A percentile compares a stretch with the other conserved stretches of the same genome.
phyloP scores from a whole-genome alignment of 1,140 invertebrate genomes.

The Drosophila gunungcola region DNA sequence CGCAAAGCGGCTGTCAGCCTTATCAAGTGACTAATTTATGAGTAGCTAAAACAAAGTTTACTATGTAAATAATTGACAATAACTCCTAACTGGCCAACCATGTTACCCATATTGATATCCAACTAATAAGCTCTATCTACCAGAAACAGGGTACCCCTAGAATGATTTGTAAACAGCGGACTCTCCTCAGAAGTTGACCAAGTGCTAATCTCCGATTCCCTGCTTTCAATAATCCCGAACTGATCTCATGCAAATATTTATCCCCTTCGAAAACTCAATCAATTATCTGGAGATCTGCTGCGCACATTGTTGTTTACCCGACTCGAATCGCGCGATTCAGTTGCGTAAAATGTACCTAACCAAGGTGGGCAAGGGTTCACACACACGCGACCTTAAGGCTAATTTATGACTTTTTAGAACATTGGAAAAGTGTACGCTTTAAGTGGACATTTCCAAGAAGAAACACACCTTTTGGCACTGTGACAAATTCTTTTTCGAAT shows the following conservation, averaged over 20 bases:
- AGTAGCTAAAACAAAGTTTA: background rate
- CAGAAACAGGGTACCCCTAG: background rate
- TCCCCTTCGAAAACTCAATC: conserved; percentile 14
- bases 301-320: conserved; percentile 38
- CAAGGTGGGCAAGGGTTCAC: conserved; percentile 16
- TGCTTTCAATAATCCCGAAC: background rate
- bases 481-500: conserved; percentile 56
- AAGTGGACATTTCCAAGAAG: conserved; percentile 39
- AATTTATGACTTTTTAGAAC: conserved; percentile 26
- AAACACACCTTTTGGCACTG: conserved; percentile 74
- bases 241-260: conserved; percentile 18
- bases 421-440: conserved; percentile 30
- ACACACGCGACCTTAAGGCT: conserved; percentile 29
- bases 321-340: conserved; percentile 5
- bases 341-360: conserved; percentile 29
- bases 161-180: conserved; percentile 4
- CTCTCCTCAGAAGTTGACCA: background rate
- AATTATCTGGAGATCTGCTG: conserved; percentile 33
- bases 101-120: background rate
- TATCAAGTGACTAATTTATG: conserved; percentile 5
- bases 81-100: background rate
- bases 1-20: background rate
- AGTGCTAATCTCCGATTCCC: conserved; percentile 4
- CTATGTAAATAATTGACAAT: background rate
- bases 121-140: background rate